Conservation (phyloP, 2,888 invertebrate species). For the Hypsopygia costalis region DNA sequence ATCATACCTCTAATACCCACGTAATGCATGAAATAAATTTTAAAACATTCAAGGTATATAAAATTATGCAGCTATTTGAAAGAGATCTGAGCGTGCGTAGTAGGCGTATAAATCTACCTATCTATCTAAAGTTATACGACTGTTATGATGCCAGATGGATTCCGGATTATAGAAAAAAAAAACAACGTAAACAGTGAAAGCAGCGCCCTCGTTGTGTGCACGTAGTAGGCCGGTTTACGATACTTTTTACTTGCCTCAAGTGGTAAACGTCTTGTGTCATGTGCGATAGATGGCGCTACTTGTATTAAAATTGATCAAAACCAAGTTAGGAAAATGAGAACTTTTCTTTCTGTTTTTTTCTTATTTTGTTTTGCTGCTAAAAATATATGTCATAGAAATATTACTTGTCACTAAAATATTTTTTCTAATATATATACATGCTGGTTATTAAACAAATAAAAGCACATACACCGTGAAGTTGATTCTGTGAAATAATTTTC, state of each 20-base stretch:
- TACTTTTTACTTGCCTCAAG: not conserved
- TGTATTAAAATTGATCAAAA: constrained; percentile 9
- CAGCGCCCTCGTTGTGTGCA: not conserved
- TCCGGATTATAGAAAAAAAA: not conserved
- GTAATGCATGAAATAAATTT: too few species aligned
- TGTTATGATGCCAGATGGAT: not conserved
- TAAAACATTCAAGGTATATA: too few species aligned
- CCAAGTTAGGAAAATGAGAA: not conserved
- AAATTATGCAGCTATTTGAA: not conserved
- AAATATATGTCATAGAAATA: too few species aligned
- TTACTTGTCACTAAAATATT: too few species aligned
- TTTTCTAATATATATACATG: too few species aligned
- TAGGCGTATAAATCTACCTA: not conserved
- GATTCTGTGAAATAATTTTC: too few species aligned
- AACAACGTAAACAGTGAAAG: not conserved
- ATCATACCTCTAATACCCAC: too few species aligned
- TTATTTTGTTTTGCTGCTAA: too few species aligned
- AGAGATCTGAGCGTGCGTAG: not conserved
- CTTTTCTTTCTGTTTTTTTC: too few species aligned
- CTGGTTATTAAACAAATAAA: too few species aligned
- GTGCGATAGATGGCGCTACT: constrained; percentile 27
- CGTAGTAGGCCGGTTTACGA: not conserved
- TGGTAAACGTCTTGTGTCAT: not conserved
- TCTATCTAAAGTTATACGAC: not conserved
- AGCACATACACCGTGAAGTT: too few species aligned